phyloP scores from a whole-genome alignment of 2,797 vertebrate genomes.

The Chiroxiphia lanceolata region DNA sequence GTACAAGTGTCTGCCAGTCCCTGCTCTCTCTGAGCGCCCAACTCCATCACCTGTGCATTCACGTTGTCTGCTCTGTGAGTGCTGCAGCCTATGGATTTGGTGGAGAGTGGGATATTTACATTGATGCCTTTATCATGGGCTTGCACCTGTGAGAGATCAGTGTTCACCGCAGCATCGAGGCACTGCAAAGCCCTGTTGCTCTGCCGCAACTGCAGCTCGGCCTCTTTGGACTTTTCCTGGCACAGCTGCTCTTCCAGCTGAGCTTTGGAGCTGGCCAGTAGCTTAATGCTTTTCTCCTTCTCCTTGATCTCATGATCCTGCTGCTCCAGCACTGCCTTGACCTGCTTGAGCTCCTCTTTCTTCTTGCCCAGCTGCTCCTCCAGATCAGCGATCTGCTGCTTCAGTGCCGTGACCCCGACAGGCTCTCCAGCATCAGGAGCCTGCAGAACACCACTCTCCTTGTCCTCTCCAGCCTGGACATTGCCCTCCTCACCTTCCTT shows the following conservation, averaged over 20 bases:
- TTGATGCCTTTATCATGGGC: constrained; percentile 73
- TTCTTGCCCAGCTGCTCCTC: constrained; percentile 83
- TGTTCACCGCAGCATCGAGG: constrained; percentile 72
- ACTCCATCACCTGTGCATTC: neutral
- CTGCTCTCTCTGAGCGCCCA: neutral
- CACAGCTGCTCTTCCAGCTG: constrained; percentile 66
- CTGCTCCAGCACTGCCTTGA: constrained; percentile 78
- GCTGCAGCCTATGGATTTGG: constrained; percentile 23
- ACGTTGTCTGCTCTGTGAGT: neutral
- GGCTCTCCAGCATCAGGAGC: neutral
- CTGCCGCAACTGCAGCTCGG: neutral
- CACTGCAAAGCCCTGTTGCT: neutral
- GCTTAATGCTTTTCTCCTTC: constrained; percentile 84
- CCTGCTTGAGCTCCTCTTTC: constrained; percentile 81
- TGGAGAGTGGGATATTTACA: constrained; percentile 56
- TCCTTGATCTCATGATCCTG: constrained; percentile 84
- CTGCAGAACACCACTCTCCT: constrained; percentile 31
- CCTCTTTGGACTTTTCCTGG: constrained; percentile 50
- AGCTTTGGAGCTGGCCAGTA: constrained; percentile 79
- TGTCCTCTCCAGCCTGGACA: neutral
- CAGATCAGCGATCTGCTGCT: constrained; percentile 81
- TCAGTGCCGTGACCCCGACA: constrained; percentile 66
- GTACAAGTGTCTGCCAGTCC: neutral
- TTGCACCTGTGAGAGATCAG: constrained; percentile 32
- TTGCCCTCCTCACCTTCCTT: constrained; percentile 27